phyloP scores from a whole-genome alignment of 2,888 invertebrate species.

The Masnerella sp. region DNA sequence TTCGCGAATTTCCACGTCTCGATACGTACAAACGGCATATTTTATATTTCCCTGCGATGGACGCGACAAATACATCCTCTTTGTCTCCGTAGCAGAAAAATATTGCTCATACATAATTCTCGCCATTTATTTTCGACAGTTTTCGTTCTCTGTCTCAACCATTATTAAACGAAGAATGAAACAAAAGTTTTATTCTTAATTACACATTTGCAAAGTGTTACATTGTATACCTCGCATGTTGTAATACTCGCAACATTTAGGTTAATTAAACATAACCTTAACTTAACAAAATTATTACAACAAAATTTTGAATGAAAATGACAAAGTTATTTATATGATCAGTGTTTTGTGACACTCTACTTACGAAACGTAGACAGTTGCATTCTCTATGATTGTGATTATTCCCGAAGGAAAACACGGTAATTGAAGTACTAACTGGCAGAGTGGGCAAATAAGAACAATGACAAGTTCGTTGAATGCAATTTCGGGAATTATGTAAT shows the following conservation, averaged over 20 bases:
- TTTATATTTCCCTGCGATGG: conserved; percentile 26
- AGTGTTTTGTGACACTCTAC: too few species aligned
- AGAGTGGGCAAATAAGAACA: conserved; percentile 17
- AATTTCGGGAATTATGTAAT: conserved; percentile 35
- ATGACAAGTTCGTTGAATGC: conserved; percentile 35
- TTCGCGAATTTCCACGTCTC: conserved; percentile 34
- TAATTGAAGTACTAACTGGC: conserved; percentile 2
- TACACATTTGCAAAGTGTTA: too few species aligned
- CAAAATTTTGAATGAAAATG: too few species aligned
- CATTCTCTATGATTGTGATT: conserved; percentile 2
- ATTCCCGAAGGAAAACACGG: background rate
- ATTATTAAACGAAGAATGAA: too few species aligned
- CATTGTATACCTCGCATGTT: too few species aligned
- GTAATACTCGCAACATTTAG: too few species aligned
- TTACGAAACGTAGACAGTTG: too few species aligned
- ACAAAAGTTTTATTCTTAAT: too few species aligned
- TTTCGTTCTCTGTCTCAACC: too few species aligned
- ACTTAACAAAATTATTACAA: too few species aligned
- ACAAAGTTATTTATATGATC: too few species aligned
- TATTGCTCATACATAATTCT: background rate
- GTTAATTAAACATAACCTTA: too few species aligned
- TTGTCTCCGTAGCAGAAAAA: conserved; percentile 1
- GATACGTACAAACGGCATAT: conserved; percentile 41
- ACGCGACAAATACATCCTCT: conserved; percentile 27
- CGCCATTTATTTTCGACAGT: background rate